phyloP scores from a whole-genome alignment of 64 coral and sea anemone species.

The Stylophora pistillata region DNA sequence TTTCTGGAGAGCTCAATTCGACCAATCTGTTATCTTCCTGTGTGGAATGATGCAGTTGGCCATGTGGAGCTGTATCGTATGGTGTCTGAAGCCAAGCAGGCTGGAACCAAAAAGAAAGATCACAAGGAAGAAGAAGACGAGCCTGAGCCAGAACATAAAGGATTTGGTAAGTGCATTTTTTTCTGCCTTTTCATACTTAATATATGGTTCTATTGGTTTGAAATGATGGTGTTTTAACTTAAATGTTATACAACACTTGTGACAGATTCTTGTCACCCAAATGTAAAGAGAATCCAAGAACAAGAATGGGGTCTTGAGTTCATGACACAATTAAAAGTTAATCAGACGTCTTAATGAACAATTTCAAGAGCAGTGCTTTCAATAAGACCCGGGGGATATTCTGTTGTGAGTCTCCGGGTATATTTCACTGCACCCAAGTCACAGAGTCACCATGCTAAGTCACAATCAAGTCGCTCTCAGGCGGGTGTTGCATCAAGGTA shows the following conservation, averaged over 20 bases:
- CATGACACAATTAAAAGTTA: too few relatives aligned
- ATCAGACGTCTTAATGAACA: too few relatives aligned
- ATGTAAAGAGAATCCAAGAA: too few relatives aligned
- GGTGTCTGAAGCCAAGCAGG: conserved; percentile 66
- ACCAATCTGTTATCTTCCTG: conserved; percentile 84
- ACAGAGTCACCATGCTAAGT: too few relatives aligned
- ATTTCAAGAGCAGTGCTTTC: too few relatives aligned
- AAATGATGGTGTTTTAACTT: not conserved
- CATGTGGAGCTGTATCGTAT: conserved; percentile 81
- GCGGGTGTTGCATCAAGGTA: too few relatives aligned
- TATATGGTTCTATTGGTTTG: not conserved
- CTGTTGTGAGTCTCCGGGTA: too few relatives aligned
- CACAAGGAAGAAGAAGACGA: conserved; percentile 95
- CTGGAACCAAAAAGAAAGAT: conserved; percentile 73
- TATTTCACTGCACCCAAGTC: too few relatives aligned
- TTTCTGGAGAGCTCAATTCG: conserved; percentile 90
- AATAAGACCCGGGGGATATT: too few relatives aligned
- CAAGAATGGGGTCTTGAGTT: too few relatives aligned
- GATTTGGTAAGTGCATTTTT: conserved; percentile 56
- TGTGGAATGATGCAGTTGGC: conserved; percentile 88
- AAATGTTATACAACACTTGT: not conserved
- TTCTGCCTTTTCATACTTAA: not conserved
- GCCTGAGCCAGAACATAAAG: conserved; percentile 63
- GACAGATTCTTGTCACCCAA: too few relatives aligned
- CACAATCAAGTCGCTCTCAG: too few relatives aligned